Conservation (phyloP, 2,888 invertebrate genomes). For the Eristalinus sepulchralis region DNA sequence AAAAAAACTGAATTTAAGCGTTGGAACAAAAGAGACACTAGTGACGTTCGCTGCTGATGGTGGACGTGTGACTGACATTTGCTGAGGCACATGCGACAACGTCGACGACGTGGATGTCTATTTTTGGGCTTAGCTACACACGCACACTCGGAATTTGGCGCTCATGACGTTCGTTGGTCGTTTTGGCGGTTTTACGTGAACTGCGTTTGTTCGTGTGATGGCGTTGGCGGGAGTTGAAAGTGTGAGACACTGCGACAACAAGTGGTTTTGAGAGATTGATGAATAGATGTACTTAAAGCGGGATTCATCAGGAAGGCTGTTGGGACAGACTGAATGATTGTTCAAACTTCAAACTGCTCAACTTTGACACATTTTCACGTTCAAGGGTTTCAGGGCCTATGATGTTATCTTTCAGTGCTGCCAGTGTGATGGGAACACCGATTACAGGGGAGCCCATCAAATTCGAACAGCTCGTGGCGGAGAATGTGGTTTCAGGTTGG, state of each 20-base stretch:
- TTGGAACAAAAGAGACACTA: neutral
- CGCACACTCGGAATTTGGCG: constrained; percentile 10
- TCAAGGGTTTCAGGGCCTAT: too few species aligned
- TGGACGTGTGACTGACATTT: too few species aligned
- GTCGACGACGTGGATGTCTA: constrained; percentile 23
- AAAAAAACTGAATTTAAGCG: neutral
- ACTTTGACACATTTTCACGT: too few species aligned
- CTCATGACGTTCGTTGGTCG: constrained; percentile 15
- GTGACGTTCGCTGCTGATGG: constrained; percentile 12
- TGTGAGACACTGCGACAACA: neutral
- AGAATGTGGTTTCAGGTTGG: too few species aligned
- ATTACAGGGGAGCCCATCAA: too few species aligned
- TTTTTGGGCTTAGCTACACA: constrained; percentile 26
- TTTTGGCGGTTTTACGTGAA: neutral
- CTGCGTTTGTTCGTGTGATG: neutral
- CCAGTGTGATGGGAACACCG: too few species aligned
- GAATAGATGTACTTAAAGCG: neutral
- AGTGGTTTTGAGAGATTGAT: neutral
- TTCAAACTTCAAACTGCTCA: too few species aligned
- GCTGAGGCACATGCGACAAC: constrained; percentile 55
- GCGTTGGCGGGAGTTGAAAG: neutral
- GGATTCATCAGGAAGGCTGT: neutral
- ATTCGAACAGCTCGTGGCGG: too few species aligned
- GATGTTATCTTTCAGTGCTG: too few species aligned
- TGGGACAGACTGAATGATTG: too few species aligned